Percentiles rank a stretch among this genome's conserved stretches.
These are phyloP conservation scores for Podilymbus podiceps DNA, from an alignment of 2,113 vertebrate species.

Conservation along the genomic window DNA sequence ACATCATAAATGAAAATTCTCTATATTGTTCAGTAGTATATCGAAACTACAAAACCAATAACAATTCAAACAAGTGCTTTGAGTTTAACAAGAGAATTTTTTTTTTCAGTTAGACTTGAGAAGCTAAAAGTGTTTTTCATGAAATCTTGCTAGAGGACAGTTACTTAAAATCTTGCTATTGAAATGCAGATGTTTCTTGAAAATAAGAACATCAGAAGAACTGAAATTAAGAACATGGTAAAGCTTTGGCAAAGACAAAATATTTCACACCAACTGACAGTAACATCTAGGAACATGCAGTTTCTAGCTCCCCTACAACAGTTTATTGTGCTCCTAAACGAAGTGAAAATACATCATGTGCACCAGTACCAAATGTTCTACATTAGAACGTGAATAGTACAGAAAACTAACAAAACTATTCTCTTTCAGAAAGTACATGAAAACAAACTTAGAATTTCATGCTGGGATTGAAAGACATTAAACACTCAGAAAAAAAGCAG, in stretches of 20 bases:
- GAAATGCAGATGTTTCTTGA: not conserved
- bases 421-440: not conserved
- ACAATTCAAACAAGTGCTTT: not conserved
- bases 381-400: not conserved
- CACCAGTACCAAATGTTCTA: not conserved
- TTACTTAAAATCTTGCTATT: not conserved
- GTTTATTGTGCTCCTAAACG: not conserved
- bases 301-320: not conserved
- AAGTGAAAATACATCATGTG: not conserved
- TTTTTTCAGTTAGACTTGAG: not conserved
- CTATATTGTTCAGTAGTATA: not conserved
- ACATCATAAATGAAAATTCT: not conserved
- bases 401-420: not conserved
- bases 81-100: not conserved
- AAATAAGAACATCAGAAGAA: not conserved
- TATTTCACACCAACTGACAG: not conserved
- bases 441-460: not conserved
- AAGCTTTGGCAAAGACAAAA: not conserved
- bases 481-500: not conserved
- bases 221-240: not conserved
- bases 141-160: not conserved
- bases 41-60: not conserved
- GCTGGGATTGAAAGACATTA: not conserved
- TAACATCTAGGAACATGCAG: not conserved
- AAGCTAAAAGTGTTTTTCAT: not conserved